Evolutionary conservation across 2,888 invertebrate genomes (phyloP), one percentile per base, ranked within the genome.

Genomic region (Acanthoscelides obtectus): DNA sequence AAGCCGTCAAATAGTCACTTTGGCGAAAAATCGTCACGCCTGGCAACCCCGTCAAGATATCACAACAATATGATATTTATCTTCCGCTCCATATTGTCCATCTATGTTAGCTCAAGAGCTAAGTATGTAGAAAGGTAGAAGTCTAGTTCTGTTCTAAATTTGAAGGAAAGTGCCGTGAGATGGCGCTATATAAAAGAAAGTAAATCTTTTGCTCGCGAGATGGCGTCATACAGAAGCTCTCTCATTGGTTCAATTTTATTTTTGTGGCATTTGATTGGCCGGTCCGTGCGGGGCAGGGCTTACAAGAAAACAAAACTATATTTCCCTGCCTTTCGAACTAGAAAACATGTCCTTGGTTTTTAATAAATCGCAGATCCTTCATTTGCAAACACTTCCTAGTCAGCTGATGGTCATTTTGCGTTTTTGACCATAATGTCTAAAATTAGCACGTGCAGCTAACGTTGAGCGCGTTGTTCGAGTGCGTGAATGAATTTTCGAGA

Each of bases 371-470:
- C 74, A 77, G 70, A 77, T 76, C 75, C 75, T 81, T 81, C 78
- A 76, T 76, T 78, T 80, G 79, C 77, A 78, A 81, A 75, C 79
- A 81, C 76, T 81, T 81, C 79, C 80, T 80, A 79, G 80, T 83
- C 84, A 84, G 83, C 82, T 83, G 83, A 82, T 83, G 78, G 78
- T 75, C 71, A 78, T 45, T 80, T 76, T 81, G 80, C 80, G 80
- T 81, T 82, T 77, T 80, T n/a, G 79, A 75, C 76, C 77, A 79
- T 77, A 75, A 81, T 81, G 81, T 79, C 79, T 80, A 79, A 78
- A 77, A 79, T 77, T 78, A 79, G 76, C 72, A 25, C 22, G 70
- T 72, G 71, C 70, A 70, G 74, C 69, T 73, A 72, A 75, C 27
- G 70, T 67, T 70, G 71, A 69, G 66, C 45, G 64, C 72, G 64